Evolutionary conservation across 2,888 invertebrate species (phyloP), one percentile per base, ranked within the genome.

Genomic region (Eupithecia tripunctaria): DNA sequence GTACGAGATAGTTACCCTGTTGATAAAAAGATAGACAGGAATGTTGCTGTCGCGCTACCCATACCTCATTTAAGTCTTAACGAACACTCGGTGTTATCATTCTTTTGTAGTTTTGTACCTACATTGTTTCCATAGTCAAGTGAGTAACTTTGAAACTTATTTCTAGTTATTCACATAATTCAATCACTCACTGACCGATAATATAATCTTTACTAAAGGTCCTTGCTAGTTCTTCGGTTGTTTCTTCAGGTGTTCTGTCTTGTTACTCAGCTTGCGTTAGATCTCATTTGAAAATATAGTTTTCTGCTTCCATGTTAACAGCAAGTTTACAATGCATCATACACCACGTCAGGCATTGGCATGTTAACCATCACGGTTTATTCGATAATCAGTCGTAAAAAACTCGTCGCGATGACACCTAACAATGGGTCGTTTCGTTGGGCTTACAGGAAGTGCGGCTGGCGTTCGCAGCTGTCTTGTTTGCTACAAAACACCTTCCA

Each of bases 361-460:
- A 81, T 80, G 82, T 80, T 72, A 81, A 80, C 73, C 82, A 79
- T 80, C 74, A 75, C 74, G 74, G 73, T 75, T 74, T 84, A 81
- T 81, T 83, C 83, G 85, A 85, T 86, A 86, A 84, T 82, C 83
- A 78, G 85, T 84, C 87, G 86, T 86, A 90, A 91, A 63, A 75
- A 90, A 89, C 70, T 68, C 69, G 73, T 82, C 84, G 83, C 82
- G 82, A 86, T 83, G 78, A 81, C 64, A 64, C 77, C 81, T 85
- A 88, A 93, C 92, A 93, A 93, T 93, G 85, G 90, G 84, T 87
- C 86, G 88, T 87, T 88, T 87, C 86, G 88, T 87, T 88, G 87
- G 87, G 84, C 81, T 78, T 88, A 83, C 92, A 92, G 92, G 92
- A 93, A 92, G 89, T 88, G 82, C 88, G 89, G 87, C 86, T 88